Evolutionary conservation across 1,140 invertebrate genomes (phyloP).

Genomic region (Drosophila jambulina): DNA sequence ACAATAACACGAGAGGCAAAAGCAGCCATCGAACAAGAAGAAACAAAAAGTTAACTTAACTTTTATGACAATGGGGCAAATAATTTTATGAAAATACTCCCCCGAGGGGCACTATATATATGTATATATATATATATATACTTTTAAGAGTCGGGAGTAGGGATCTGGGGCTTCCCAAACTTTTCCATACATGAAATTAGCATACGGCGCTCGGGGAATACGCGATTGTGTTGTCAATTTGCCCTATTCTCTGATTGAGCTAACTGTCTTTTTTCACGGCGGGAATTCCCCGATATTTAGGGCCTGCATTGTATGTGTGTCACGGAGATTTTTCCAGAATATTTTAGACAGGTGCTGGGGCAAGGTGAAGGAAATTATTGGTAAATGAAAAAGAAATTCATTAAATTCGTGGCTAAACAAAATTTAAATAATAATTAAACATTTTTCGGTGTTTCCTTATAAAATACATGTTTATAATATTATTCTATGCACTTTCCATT

Average conservation of each 20-base stretch:
- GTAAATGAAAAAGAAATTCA: background rate
- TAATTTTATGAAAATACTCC: conserved; percentile 75
- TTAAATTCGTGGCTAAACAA: too few species aligned
- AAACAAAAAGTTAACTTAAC: conserved; percentile 67
- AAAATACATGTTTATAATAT: too few species aligned
- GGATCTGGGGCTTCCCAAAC: background rate
- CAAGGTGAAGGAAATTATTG: background rate
- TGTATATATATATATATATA: background rate
- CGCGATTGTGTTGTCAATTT: conserved; percentile 37
- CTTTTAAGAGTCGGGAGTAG: background rate
- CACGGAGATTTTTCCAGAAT: background rate
- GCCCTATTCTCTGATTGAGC: conserved; percentile 31
- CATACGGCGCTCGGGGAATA: conserved; percentile 32
- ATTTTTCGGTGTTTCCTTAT: too few species aligned
- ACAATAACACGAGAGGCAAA: conserved; percentile 16
- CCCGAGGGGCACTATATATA: conserved; percentile 28
- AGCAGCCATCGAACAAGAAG: conserved; percentile 38
- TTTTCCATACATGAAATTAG: conserved; percentile 46
- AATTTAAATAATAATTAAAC: too few species aligned
- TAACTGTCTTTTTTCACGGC: conserved; percentile 15
- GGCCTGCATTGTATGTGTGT: background rate
- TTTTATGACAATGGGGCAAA: conserved; percentile 75
- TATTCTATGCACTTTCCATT: too few species aligned
- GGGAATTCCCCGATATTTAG: background rate
- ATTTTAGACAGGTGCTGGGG: background rate